Conservation (phyloP, 2,888 invertebrate genomes). For the Hirtodrosophila confusa region DNA sequence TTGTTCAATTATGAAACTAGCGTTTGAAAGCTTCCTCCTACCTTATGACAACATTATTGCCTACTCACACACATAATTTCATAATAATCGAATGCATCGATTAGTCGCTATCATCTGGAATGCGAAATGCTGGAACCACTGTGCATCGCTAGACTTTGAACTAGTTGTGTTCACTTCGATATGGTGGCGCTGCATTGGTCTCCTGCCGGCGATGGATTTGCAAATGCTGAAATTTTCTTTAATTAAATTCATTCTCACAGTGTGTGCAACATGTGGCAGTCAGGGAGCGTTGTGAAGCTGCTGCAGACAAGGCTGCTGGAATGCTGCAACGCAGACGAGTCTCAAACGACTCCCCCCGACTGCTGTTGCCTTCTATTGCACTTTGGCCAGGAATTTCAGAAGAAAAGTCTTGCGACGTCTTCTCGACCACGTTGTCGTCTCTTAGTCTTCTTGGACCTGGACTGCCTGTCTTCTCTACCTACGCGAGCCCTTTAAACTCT, state of each 20-base stretch:
- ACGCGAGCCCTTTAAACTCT: conserved; percentile 73
- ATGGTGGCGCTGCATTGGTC: conserved; percentile 75
- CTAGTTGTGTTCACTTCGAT: conserved; percentile 48
- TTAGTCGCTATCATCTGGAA: not conserved
- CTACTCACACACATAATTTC: conserved; percentile 7
- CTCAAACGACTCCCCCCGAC: conserved; percentile 17
- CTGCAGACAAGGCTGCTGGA: conserved; percentile 31
- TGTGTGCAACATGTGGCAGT: conserved; percentile 79
- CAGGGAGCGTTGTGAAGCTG: conserved; percentile 15
- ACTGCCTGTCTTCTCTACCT: conserved; percentile 49
- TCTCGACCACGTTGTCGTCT: conserved; percentile 19
- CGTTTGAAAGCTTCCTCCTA: not conserved
- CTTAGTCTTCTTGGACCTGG: conserved; percentile 9
- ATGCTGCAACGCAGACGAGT: conserved; percentile 39
- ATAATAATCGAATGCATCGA: conserved; percentile 11
- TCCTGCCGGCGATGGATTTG: conserved; percentile 37
- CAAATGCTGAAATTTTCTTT: conserved; percentile 66
- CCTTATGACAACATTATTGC: conserved; percentile 8
- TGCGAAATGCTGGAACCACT: conserved; percentile 21
- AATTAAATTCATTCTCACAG: conserved; percentile 80
- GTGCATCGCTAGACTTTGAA: conserved; percentile 71
- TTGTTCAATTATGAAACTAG: conserved; percentile 16
- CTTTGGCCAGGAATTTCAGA: conserved; percentile 57
- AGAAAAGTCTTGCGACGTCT: conserved; percentile 33
- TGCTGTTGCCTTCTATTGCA: conserved; percentile 51